phyloP scores from a whole-genome alignment of 1,140 invertebrate genomes.

The Anastrepha obliqua region DNA sequence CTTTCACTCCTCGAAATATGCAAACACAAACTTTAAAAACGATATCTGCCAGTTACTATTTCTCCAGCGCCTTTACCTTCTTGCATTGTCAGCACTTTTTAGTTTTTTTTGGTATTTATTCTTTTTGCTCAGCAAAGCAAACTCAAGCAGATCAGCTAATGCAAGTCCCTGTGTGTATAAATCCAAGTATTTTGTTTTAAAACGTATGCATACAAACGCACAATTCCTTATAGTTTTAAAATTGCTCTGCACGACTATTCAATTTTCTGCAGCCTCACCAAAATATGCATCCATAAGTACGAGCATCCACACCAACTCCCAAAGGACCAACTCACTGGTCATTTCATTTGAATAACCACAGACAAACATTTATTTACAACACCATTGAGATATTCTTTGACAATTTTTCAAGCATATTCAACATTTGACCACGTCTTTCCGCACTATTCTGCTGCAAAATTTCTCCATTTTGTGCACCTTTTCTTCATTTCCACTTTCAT shows the following conservation, averaged over 20 bases:
- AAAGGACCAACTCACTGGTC: conserved; percentile 1
- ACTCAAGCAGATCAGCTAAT: background rate
- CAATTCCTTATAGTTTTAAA: too few species aligned
- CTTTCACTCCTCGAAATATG: too few species aligned
- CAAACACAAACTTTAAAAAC: too few species aligned
- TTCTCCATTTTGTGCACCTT: background rate
- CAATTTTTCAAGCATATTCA: conserved; percentile 23
- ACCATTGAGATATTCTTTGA: conserved; percentile 16
- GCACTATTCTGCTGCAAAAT: background rate
- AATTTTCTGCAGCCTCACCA: too few species aligned
- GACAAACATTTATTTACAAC: conserved; percentile 9
- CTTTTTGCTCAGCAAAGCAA: background rate
- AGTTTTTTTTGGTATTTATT: too few species aligned
- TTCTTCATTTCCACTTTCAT: background rate
- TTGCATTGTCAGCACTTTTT: too few species aligned
- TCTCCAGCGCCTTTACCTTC: too few species aligned
- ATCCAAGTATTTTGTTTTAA: background rate
- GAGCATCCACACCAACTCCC: background rate
- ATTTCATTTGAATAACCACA: conserved; percentile 28
- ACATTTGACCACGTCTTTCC: too few species aligned
- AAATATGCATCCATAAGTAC: too few species aligned
- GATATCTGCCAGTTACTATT: too few species aligned
- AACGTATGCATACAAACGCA: background rate
- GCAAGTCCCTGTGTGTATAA: background rate
- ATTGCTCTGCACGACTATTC: too few species aligned